phyloP scores from a whole-genome alignment of 2,113 vertebrate genomes.

The Tragelaphus strepsiceros region DNA sequence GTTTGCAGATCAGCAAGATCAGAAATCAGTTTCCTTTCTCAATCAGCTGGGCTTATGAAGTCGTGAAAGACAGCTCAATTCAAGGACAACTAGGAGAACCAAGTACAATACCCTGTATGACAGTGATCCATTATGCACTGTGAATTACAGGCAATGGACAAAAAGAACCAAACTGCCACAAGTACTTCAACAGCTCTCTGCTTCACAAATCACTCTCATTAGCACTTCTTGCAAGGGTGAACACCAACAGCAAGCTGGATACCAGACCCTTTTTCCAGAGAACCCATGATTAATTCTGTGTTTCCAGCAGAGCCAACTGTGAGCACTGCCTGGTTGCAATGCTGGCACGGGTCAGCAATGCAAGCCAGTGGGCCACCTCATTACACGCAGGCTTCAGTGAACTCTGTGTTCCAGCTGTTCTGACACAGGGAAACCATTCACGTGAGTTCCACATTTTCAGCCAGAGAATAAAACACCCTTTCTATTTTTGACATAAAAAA shows the following conservation, averaged over 20 bases:
- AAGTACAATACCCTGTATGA: not conserved
- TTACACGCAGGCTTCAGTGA: not conserved
- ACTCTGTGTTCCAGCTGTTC: not conserved
- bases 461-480: not conserved
- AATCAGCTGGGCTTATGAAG: constrained; percentile 46
- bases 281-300: not conserved
- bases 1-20: constrained; percentile 64
- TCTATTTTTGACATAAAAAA: constrained; percentile 38
- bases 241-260: not conserved
- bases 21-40: constrained; percentile 60
- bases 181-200: not conserved
- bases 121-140: not conserved
- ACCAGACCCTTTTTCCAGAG: not conserved
- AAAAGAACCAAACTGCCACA: not conserved
- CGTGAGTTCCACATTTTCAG: constrained; percentile 12
- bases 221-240: not conserved
- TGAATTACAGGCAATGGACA: not conserved
- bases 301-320: not conserved
- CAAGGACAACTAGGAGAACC: not conserved
- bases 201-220: not conserved
- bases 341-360: not conserved
- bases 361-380: not conserved
- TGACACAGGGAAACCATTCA: not conserved
- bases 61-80: constrained; percentile 21
- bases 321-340: not conserved